Evolutionary conservation across 2,113 vertebrate genomes (phyloP).

Genomic region (Steatornis caripensis): DNA sequence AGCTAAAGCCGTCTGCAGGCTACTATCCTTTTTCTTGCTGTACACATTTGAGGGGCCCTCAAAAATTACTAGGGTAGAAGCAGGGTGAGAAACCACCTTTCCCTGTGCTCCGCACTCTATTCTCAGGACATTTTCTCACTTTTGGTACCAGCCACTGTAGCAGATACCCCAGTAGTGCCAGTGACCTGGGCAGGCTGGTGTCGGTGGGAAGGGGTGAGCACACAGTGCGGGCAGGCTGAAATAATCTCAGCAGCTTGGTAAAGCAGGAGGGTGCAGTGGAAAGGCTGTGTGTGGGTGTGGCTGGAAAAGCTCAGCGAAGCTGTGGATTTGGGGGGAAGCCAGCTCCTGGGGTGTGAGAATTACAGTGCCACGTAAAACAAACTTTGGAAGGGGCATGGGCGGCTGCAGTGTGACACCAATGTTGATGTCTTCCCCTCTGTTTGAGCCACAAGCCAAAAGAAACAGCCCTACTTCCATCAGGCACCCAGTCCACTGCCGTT

Average conservation of each 20-base stretch:
- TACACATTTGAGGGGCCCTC: not conserved
- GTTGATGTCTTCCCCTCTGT: not conserved
- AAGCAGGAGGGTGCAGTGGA: not conserved
- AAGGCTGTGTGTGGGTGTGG: not conserved
- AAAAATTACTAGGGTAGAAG: not conserved
- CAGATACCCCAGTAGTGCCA: not conserved
- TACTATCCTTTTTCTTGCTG: fast-evolving
- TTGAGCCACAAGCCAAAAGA: not conserved
- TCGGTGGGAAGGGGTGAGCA: fast-evolving
- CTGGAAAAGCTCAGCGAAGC: not conserved
- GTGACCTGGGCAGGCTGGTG: not conserved
- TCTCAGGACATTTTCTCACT: not conserved
- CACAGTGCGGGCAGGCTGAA: not conserved
- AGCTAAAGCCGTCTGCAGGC: not conserved
- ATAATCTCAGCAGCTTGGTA: not conserved
- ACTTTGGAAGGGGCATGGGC: not conserved
- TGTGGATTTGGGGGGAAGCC: not conserved
- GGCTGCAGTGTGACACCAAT: not conserved
- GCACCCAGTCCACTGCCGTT: fast-evolving
- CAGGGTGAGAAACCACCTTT: not conserved
- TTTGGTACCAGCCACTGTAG: not conserved
- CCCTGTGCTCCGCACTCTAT: not conserved
- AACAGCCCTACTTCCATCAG: not conserved
- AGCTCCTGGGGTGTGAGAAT: not conserved
- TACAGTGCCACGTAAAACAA: not conserved